A percentile compares a stretch with the other conserved stretches of the same genome.
phyloP scores from a whole-genome alignment of 2,888 invertebrate species.

The Pyralis farinalis region DNA sequence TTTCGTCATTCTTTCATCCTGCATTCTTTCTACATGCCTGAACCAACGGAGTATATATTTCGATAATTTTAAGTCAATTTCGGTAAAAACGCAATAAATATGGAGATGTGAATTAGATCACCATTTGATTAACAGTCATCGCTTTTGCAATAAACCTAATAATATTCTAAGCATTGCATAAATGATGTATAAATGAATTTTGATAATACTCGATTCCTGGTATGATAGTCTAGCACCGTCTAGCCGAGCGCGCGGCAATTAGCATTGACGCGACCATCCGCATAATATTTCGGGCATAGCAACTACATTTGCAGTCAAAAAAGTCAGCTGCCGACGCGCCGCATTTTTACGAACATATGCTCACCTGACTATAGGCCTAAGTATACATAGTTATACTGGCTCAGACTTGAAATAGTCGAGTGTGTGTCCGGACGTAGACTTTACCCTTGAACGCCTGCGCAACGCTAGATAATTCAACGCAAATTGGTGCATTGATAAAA shows the following conservation, averaged over 20 bases:
- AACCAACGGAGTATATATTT: too few relatives aligned
- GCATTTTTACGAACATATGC: slow-evolving; percentile 39
- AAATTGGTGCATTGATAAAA: slow-evolving; percentile 76
- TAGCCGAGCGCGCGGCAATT: slow-evolving; percentile 50
- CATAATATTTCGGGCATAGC: slow-evolving; percentile 75
- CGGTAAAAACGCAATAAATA: too few relatives aligned
- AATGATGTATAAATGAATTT: too few relatives aligned
- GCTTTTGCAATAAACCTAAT: too few relatives aligned
- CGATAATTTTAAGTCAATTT: too few relatives aligned
- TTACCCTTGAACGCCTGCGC: slow-evolving; percentile 76
- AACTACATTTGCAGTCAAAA: slow-evolving; percentile 73
- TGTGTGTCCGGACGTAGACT: slow-evolving; percentile 64
- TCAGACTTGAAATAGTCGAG: slow-evolving; percentile 40
- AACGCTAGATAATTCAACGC: slow-evolving; percentile 63
- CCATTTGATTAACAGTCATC: too few relatives aligned
- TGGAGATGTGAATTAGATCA: too few relatives aligned
- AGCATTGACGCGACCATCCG: slow-evolving; percentile 66
- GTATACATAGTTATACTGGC: slow-evolving; percentile 36
- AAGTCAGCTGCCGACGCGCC: slow-evolving; percentile 41
- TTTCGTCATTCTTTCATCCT: too few relatives aligned
- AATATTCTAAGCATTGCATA: too few relatives aligned
- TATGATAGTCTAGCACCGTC: slow-evolving; percentile 27
- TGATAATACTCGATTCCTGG: too few relatives aligned
- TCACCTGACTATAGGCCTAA: slow-evolving; percentile 58
- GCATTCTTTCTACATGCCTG: too few relatives aligned